phyloP scores from a whole-genome alignment of 2,797 vertebrate species.

The Halcyon leucocephala region DNA sequence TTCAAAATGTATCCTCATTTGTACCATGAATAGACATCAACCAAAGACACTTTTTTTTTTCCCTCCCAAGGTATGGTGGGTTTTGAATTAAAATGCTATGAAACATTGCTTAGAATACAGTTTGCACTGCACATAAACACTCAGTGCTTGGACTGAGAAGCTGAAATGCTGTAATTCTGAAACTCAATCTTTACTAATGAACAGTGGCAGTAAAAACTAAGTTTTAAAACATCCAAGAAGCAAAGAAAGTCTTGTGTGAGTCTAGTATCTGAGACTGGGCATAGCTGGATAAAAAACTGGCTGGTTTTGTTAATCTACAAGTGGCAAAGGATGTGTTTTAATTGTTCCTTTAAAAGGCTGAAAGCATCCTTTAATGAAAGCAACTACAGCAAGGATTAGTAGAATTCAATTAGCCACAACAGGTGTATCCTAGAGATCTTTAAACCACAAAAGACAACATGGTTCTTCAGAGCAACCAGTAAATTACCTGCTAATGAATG shows the following conservation, averaged over 20 bases:
- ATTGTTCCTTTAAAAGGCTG: conserved; percentile 1
- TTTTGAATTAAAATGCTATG: neutral
- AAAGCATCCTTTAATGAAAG: neutral
- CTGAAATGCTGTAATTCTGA: neutral
- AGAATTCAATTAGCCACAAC: conserved; percentile 32
- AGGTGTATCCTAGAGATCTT: neutral
- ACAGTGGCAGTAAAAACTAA: neutral
- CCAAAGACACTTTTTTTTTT: neutral
- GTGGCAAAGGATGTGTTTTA: neutral
- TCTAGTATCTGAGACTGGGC: neutral
- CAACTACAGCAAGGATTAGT: neutral
- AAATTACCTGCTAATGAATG: conserved; percentile 24
- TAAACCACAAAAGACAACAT: neutral
- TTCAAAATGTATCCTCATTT: neutral
- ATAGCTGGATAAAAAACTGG: neutral
- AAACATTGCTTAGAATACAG: neutral
- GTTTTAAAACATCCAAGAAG: neutral
- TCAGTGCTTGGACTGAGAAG: neutral
- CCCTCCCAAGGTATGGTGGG: accelerated
- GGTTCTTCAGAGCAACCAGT: neutral
- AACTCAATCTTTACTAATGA: neutral
- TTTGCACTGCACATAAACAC: neutral
- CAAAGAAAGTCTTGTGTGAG: neutral
- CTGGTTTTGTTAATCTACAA: neutral
- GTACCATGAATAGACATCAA: neutral